Base-by-base conservation (phyloP, 1,140 invertebrate species). In the Chironomus tepperi region DNA sequence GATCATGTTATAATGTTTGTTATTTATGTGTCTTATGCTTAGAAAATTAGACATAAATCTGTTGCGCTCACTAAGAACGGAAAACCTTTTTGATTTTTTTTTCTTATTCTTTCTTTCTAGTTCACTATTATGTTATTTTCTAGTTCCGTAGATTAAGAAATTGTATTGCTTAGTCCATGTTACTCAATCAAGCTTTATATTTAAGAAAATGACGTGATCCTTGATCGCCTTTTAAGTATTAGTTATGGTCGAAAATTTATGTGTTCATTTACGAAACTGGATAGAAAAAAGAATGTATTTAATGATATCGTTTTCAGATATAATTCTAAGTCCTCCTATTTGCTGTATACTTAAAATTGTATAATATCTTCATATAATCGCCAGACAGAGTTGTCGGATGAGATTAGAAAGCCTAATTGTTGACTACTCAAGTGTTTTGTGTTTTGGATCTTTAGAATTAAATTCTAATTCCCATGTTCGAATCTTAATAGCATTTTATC, bases 1-100 rank as follows among this genome's bases (percentile, higher is more conserved):
- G 65, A 70, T 70, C 65, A 70, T 70, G 65, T 70, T 70, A 70
- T 70, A 70, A 70, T 70, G 65, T 70, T 70, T 70, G 65, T 70
- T 70, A 70, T 70, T 70, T 70, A 70, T 70, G 19, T 70, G 16
- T 70, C 65, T 70, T 70, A 19, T 57, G 47, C 16, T 21, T 70
- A 18, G 65, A 70, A 70, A 70, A 70, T 70, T 70, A 21, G 65
- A 70, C 65, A 70, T 70, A 70, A 70, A 70, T 70, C 65, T 70
- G 18, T 70, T 70, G 65, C 65, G 65, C 65, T 70, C 19, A 3
- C 47, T 57, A 57, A 57, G 47, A 57, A 57, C 47, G 47, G 47
- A 57, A 57, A 57, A 57, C 47, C 47, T 57, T 57, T 57, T 57
- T 57, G 47, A 57, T 57, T 57, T 57, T 57, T 57, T 57, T 57